Evolutionary conservation across 2,113 vertebrate genomes (phyloP), one percentile per base, ranked within the genome.

Genomic region (Castor canadensis): DNA sequence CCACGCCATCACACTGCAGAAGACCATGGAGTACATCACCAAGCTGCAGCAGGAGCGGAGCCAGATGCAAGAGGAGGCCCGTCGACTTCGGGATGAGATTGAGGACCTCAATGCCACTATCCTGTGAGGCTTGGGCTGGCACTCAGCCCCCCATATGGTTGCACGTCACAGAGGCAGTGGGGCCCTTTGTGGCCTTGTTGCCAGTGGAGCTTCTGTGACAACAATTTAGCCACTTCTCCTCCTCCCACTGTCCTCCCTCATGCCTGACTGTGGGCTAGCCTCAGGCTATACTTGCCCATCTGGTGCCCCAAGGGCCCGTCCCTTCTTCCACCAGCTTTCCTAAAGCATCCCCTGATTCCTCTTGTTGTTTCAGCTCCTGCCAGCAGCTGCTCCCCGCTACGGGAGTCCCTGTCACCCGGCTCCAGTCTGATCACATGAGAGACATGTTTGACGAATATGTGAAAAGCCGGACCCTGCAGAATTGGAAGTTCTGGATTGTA

Each of bases 401-500:
- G 0, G 99, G 99, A 0, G 99, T 99, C n/a, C 98, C 99, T 0
- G n/a, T 99, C 32, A 98, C 98, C 0, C 94, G 98, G 9, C 98
- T 98, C 5, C 98, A 98, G 35, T 98, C 98, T 20, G 98, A 99
- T 96, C 99, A 99, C 97, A 99, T 99, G 99, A 98, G 96, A 90
- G 99, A 96, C 66, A 98, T 99, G 98, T 99, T 99, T 95, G 99
- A 99, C 8, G 99, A 99, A 13, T 99, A 99, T 0, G 99, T 99
- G 81, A 99, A 98, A 93, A 99, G 73, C 96, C 98, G 99, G 95
- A 99, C 99, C 28, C 98, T 99, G 82, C 99, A 99, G 97, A 99
- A 99, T 98, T 99, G 99, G 99, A 99, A 99, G 98, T 99, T 99
- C 98, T 99, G 99, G 99, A 99, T 99, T 73, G 99, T 99, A 99